Evolutionary conservation across 2,113 vertebrate species (phyloP).

Genomic region (Platichthys flesus): DNA sequence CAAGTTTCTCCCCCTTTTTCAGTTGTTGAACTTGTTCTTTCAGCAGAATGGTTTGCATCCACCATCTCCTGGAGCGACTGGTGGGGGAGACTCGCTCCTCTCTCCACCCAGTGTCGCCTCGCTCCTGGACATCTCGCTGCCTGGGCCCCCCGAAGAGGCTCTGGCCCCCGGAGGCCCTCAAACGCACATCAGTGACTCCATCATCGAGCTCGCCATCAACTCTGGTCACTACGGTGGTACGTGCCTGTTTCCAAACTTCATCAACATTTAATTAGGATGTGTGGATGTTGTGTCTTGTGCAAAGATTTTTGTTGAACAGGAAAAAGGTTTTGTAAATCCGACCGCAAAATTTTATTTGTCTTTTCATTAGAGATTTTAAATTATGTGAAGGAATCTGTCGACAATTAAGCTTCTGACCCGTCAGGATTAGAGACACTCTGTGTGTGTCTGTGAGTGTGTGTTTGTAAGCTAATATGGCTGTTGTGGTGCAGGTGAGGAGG

Average conservation of each 20-base stretch:
- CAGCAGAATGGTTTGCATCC: conserved; percentile 86
- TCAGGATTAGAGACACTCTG: not conserved
- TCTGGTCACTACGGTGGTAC: conserved; percentile 95
- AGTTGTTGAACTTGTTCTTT: conserved; percentile 20
- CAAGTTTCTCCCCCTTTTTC: too few species aligned
- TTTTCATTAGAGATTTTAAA: too few species aligned
- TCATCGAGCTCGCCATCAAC: conserved; percentile 98
- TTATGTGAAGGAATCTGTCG: not conserved
- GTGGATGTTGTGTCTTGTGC: not conserved
- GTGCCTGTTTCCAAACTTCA: not conserved
- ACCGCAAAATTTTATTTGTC: too few species aligned
- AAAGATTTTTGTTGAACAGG: too few species aligned
- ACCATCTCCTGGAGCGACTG: conserved; percentile 78
- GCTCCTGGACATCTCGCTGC: conserved; percentile 95
- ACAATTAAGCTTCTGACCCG: not conserved
- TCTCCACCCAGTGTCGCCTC: conserved; percentile 96
- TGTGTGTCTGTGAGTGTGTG: not conserved
- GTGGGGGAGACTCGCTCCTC: conserved; percentile 85
- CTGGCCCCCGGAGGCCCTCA: conserved; percentile 91
- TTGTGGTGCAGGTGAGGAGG: conserved; percentile 86
- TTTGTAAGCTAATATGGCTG: conserved; percentile 4
- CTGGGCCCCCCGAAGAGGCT: conserved; percentile 95
- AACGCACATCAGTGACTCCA: conserved; percentile 97
- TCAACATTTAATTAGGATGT: not conserved
- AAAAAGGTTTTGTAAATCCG: too few species aligned